These are phyloP conservation scores for Ellobius talpinus DNA, from an alignment of 2,113 vertebrate genomes.

Conservation along the genomic window DNA sequence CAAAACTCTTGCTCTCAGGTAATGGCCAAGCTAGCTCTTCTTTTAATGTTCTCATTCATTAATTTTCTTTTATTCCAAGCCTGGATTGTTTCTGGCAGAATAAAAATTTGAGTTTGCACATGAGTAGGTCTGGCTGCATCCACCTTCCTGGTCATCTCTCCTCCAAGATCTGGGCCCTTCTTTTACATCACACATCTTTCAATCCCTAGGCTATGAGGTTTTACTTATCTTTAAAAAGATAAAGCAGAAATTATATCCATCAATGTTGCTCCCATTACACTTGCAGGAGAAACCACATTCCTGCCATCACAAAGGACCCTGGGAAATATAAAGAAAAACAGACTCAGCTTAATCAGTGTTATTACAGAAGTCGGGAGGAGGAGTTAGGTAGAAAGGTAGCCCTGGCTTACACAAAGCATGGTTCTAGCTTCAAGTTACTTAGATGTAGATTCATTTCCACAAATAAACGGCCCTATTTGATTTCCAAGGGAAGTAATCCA, in stretches of 20 bases:
- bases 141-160: too few relatives aligned
- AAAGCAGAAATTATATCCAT: not conserved
- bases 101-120: not conserved
- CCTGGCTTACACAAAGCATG: not conserved
- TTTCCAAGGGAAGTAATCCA: conserved; percentile 15
- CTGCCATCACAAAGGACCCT: not conserved
- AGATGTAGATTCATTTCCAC: conserved; percentile 8
- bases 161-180: not conserved
- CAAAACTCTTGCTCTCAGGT: not conserved
- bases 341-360: not conserved
- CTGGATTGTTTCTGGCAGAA: not conserved
- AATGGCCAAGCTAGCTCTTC: not conserved
- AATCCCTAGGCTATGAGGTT: not conserved
- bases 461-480: not conserved
- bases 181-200: not conserved
- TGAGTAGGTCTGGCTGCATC: not conserved
- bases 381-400: not conserved
- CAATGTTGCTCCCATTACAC: not conserved
- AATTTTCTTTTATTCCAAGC: not conserved
- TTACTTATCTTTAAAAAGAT: not conserved
- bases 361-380: not conserved
- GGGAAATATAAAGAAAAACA: not conserved
- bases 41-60: not conserved
- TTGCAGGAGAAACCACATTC: not conserved
- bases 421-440: not conserved